phyloP scores from a whole-genome alignment of 2,113 vertebrate genomes.

The Gorsachius goisagi region DNA sequence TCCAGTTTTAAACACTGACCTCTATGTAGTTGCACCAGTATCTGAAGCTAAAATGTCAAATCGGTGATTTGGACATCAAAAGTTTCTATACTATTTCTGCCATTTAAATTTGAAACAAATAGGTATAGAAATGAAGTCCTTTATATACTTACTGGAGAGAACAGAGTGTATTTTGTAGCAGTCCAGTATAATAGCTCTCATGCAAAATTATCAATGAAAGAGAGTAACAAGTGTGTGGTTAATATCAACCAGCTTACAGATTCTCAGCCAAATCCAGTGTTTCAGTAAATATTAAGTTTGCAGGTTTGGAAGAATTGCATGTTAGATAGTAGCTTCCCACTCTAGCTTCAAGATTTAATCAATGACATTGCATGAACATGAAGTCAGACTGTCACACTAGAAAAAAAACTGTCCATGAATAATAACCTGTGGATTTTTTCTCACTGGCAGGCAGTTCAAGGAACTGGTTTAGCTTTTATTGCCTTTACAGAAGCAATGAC shows the following conservation, averaged over 20 bases:
- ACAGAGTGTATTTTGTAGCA: background rate
- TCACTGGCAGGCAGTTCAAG: constrained; percentile 87
- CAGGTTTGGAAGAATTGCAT: background rate
- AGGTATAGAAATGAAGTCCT: background rate
- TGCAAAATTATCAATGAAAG: background rate
- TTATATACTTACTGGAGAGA: background rate
- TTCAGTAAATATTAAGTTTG: background rate
- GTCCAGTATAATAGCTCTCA: background rate
- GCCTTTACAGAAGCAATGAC: constrained; percentile 99
- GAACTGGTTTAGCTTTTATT: constrained; percentile 96
- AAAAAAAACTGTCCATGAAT: background rate
- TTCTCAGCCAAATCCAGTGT: background rate
- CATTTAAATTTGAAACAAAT: background rate
- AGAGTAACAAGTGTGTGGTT: background rate
- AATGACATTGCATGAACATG: background rate
- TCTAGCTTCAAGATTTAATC: background rate
- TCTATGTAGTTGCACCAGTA: background rate
- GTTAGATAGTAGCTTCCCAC: background rate
- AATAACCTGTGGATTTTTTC: background rate
- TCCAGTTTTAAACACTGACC: background rate
- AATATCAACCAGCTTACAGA: background rate
- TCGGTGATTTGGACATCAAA: background rate
- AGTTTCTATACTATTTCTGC: background rate
- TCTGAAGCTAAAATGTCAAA: background rate
- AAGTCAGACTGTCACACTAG: background rate